Conservation (phyloP, 1,140 invertebrate species). For the Probaryconus sp. region DNA sequence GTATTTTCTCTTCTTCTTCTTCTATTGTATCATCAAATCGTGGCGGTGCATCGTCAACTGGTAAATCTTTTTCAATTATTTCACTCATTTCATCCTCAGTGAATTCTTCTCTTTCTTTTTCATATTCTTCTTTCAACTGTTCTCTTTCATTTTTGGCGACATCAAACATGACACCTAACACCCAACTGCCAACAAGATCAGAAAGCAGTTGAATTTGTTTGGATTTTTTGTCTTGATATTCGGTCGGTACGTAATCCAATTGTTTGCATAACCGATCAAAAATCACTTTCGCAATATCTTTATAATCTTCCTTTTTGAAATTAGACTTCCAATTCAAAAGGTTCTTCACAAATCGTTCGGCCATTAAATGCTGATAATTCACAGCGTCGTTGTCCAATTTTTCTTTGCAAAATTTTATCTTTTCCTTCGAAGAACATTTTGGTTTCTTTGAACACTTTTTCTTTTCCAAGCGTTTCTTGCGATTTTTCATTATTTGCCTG, state of each 20-base stretch:
- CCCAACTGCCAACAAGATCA: constrained; percentile 71
- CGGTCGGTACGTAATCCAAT: constrained; percentile 57
- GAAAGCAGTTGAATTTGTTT: constrained; percentile 72
- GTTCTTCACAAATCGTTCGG: constrained; percentile 69
- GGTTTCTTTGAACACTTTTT: constrained; percentile 51
- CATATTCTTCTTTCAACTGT: constrained; percentile 52
- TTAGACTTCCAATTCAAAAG: constrained; percentile 67
- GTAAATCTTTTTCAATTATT: constrained; percentile 1
- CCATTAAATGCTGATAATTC: constrained; percentile 68
- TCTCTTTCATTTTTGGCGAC: constrained; percentile 61
- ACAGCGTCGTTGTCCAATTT: constrained; percentile 53
- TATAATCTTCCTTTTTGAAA: constrained; percentile 65
- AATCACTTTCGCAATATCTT: constrained; percentile 69
- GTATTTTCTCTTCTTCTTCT: constrained; percentile 15
- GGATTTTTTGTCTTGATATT: constrained; percentile 65
- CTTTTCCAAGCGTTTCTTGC: constrained; percentile 29
- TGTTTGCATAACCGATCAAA: constrained; percentile 59
- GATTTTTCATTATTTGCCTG: constrained; percentile 35
- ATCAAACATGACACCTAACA: constrained; percentile 67
- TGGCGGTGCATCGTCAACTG: too few species aligned
- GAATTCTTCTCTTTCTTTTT: constrained; percentile 24
- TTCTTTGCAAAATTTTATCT: constrained; percentile 10
- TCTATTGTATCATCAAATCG: neutral
- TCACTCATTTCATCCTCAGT: constrained; percentile 23
- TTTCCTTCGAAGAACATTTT: constrained; percentile 21